Conservation (phyloP, 2,888 invertebrate species). For the Melanostoma mellinum region DNA sequence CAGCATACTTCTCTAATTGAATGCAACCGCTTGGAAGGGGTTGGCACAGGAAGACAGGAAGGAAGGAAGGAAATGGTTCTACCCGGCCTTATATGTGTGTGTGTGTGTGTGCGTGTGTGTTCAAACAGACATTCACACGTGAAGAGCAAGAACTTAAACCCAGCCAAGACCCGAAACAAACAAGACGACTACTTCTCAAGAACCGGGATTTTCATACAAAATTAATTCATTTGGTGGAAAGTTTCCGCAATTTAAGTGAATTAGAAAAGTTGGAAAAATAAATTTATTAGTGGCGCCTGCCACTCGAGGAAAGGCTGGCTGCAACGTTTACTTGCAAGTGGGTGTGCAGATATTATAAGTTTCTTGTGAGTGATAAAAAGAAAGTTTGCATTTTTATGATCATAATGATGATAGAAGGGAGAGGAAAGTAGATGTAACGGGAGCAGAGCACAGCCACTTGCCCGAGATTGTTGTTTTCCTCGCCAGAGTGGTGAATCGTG, state of each 20-base stretch:
- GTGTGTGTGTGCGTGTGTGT: neutral
- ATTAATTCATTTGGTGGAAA: constrained; percentile 65
- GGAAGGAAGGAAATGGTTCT: constrained; percentile 18
- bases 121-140: neutral
- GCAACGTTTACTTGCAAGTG: constrained; percentile 7
- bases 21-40: constrained; percentile 54
- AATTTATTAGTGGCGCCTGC: constrained; percentile 68
- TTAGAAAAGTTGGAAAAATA: constrained; percentile 67
- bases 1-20: constrained; percentile 65
- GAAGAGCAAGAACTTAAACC: neutral
- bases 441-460: neutral
- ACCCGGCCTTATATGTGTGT: neutral
- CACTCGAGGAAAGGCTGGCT: neutral
- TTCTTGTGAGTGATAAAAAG: constrained; percentile 22
- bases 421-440: constrained; percentile 15
- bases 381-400: constrained; percentile 42
- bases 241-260: constrained; percentile 69
- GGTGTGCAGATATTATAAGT: constrained; percentile 18
- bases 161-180: constrained; percentile 27
- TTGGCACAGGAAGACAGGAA: neutral
- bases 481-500: constrained; percentile 3
- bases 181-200: constrained; percentile 26
- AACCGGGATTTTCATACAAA: constrained; percentile 66
- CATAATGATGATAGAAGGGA: neutral
- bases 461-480: constrained; percentile 1